Base-by-base conservation (phyloP, 1,140 invertebrate genomes). In the Akabosia matsudoensis region DNA sequence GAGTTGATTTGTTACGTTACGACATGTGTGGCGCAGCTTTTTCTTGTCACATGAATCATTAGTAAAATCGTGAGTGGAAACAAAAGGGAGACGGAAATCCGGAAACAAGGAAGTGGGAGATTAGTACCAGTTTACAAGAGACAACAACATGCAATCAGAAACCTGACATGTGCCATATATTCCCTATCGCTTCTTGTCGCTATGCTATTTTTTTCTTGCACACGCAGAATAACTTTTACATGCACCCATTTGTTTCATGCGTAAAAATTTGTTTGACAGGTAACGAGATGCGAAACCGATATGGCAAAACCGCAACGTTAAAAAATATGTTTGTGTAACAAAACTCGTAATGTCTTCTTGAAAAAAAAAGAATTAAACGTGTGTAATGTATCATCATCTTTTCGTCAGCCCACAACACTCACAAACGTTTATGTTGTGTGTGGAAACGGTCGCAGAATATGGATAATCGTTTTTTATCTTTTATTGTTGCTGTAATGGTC, bases 81-180 rank as follows among this genome's bases (percentile, higher is more conserved):
- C 14, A 56, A 22, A 3, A 56, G 7, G 37, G 7, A 61, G 24
- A 67, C 26, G 61, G 31, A 67, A 31, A n/a, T n/a, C 61, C 61
- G 61, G 61, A 67, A 67, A 67, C n/a, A 31, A 67, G 61, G 61
- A 67, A 67, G 61, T 30, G 24, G 54, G 54, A 61, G 54, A 61
- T 14, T n/a, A 24, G 24, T 18, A 10, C 37, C n/a, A n/a, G n/a
- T n/a, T n/a, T n/a, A n/a, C 37, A 45, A 45, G 37, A 45, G 18
- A 45, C n/a, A n/a, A n/a, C n/a, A n/a, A 45, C 37, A 45, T 10
- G 37, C 37, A 45, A 45, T 18, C 18, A 7, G 37, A 18, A n/a
- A n/a, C 37, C 18, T 45, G 37, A 7, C 18, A 10, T 45, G 37
- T 45, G 7, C 37, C 7, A 45, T 45, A 45, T 18, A 18, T 18